A percentile compares a stretch with the other conserved stretches of the same genome.
These are phyloP conservation scores for Arnoldichthys spilopterus DNA, from an alignment of 2,797 vertebrate genomes.

Conservation along the genomic window DNA sequence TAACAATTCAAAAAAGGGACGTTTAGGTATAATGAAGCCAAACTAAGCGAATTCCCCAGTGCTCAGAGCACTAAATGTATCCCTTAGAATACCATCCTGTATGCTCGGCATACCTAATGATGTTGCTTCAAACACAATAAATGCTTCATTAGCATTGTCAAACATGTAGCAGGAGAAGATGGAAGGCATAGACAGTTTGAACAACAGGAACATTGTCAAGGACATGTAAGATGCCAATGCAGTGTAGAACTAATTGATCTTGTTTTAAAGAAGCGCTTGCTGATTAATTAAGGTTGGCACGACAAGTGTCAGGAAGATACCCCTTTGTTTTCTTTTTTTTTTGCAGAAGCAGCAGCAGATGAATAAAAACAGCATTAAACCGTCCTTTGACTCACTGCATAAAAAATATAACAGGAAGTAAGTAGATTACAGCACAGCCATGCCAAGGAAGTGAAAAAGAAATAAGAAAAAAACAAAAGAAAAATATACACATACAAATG, in stretches of 20 bases:
- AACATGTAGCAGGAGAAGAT: conserved; percentile 38
- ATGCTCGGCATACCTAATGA: conserved; percentile 17
- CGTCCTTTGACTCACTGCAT: conserved; percentile 21
- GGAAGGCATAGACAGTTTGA: conserved; percentile 30
- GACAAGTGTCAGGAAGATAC: conserved; percentile 41
- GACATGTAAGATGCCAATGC: conserved; percentile 30
- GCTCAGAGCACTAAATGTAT: background rate
- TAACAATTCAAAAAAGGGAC: too few relatives aligned
- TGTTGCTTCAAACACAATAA: conserved; percentile 31
- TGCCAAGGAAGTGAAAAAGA: background rate
- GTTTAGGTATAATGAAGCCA: too few relatives aligned
- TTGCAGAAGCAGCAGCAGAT: conserved; percentile 23
- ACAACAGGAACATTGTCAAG: conserved; percentile 49
- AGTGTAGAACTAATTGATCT: conserved; percentile 47
- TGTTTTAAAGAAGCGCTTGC: conserved; percentile 34
- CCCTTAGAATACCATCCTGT: conserved; percentile 14
- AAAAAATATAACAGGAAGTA: conserved; percentile 29
- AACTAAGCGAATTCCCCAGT: background rate
- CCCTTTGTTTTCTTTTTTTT: conserved; percentile 34
- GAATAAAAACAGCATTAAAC: conserved; percentile 15
- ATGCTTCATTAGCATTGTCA: conserved; percentile 40
- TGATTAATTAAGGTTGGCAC: conserved; percentile 45
- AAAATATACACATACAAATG: conserved; percentile 8
- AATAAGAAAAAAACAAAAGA: conserved; percentile 1
- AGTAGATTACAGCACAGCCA: background rate